Base-by-base conservation (phyloP, 1,140 invertebrate genomes). In the Drosophila pachea region DNA sequence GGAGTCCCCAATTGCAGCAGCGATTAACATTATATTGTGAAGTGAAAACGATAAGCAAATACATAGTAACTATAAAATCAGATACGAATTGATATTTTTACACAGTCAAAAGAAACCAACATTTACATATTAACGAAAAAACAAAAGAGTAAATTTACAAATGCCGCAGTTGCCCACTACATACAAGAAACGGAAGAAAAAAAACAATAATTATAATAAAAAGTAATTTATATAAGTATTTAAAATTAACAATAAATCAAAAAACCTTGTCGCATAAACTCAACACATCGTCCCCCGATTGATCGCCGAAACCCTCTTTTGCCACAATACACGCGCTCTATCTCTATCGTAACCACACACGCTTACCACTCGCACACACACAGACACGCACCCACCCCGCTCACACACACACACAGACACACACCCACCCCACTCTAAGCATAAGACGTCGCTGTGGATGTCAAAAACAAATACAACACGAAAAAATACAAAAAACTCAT, bases 171-270 rank as follows among this genome's bases (percentile, higher is more conserved):
- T 86, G 81, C 81, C 81, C 81, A 81, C 82, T 81, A 86, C 74
- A 86, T 63, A 86, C 76, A 86, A 86, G 55, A 69, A 76, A 76
- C 45, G 63, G 69, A 86, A 71, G 66, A 65, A 79, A 72, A 72
- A 73, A 74, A 86, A 86, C 77, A 86, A 86, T 86, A 86, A 86
- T 86, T 86, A 84, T 86, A 84, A 84, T 73, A 76, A 78, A 78
- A 76, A 70, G 54, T 86, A 84, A 84, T 86, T 84, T 86, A 86
- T 86, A 84, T 84, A 84, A 81, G 79, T 84, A 84, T 76, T 81
- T 81, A 86, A 84, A 86, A 86, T 79, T 74, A 84, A 86, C 64
- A 84, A 84, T 86, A 86, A 84, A 84, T 84, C 81, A 84, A 84
- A 47, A 43, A 14, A 86, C 86, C 76, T 78, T 86, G 81, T 84